Conservation (phyloP, 2,888 invertebrate genomes). For the Ecdyonurus torrentis region DNA sequence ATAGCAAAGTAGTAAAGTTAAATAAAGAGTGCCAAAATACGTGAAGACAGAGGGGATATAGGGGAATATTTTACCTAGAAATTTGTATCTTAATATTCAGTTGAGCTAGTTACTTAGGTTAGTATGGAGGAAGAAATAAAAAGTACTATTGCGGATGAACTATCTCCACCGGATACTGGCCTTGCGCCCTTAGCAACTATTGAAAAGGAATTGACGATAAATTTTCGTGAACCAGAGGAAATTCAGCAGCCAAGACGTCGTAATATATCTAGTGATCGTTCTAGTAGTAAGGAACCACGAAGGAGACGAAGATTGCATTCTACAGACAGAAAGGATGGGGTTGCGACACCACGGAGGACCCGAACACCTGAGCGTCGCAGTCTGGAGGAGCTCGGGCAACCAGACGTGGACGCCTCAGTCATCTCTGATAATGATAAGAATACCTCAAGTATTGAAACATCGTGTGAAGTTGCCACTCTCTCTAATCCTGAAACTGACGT, state of each 20-base stretch:
- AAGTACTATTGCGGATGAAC: background rate
- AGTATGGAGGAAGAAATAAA: background rate
- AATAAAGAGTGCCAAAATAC: no score
- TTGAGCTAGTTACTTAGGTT: background rate
- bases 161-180: background rate
- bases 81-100: background rate
- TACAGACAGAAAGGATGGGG: background rate
- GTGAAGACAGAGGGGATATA: background rate
- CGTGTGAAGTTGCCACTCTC: background rate
- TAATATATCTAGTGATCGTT: background rate
- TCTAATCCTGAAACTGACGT: background rate
- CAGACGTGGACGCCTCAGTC: background rate
- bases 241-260: background rate
- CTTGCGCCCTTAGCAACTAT: background rate
- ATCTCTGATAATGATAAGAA: no score
- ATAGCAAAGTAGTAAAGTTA: no score
- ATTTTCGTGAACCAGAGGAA: background rate
- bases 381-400: background rate
- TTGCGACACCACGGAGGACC: background rate
- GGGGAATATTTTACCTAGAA: background rate
- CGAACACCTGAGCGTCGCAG: background rate
- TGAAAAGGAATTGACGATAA: background rate
- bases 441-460: background rate
- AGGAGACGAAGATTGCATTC: background rate
- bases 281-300: background rate